Conservation (phyloP, 2,888 invertebrate genomes). For the Lypha dubia region DNA sequence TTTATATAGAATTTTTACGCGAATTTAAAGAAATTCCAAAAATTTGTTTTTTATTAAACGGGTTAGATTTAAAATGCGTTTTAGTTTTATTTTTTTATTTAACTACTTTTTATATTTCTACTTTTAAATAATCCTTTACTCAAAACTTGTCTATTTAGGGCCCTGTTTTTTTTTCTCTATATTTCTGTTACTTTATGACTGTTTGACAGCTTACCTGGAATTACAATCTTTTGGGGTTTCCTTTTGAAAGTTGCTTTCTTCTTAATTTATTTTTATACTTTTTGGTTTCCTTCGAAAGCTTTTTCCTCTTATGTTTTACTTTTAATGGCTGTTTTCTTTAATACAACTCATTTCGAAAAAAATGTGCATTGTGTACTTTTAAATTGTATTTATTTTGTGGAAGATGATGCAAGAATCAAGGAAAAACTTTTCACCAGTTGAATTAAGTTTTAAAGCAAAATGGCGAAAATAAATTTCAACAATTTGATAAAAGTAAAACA, state of each 20-base stretch:
- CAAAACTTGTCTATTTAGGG: background rate
- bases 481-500: slow-evolving; percentile 17
- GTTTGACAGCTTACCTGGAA: slow-evolving; percentile 35
- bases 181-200: slow-evolving; percentile 16
- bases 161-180: background rate
- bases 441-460: slow-evolving; percentile 2
- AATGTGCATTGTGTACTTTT: background rate
- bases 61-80: no score
- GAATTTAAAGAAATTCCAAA: no score
- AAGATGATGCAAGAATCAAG: background rate
- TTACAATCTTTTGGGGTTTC: slow-evolving; percentile 11
- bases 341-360: slow-evolving; percentile 18
- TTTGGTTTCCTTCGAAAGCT: background rate
- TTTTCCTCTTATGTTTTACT: background rate
- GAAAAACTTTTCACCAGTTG: slow-evolving; percentile 26
- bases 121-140: background rate
- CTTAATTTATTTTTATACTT: slow-evolving; percentile 9
- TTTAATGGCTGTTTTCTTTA: slow-evolving; percentile 20
- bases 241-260: background rate
- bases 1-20: no score
- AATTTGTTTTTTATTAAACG: no score
- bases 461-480: background rate
- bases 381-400: background rate
- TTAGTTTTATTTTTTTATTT: background rate
- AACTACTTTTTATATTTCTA: background rate